These are phyloP conservation scores for Oostethus manadensis DNA, from an alignment of 2,113 vertebrate species.

Conservation along the genomic window DNA sequence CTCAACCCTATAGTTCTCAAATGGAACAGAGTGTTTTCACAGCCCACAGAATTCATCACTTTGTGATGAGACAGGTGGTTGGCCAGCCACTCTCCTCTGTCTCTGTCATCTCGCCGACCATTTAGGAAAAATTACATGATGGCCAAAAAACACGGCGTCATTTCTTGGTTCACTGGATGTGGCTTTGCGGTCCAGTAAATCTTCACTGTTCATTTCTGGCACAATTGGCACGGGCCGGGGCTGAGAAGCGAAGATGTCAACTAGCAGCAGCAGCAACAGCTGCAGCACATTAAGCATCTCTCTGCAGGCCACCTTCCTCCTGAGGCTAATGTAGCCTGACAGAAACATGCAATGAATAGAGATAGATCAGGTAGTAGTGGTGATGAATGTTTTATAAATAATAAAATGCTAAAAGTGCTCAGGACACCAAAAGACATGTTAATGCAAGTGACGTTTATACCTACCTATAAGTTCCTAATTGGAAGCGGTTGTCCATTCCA, in stretches of 20 bases:
- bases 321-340: constrained; percentile 49
- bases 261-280: constrained; percentile 25
- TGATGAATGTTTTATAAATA: constrained; percentile 11
- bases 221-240: constrained; percentile 38
- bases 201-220: constrained; percentile 44
- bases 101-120: constrained; percentile 58
- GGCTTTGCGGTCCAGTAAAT: constrained; percentile 41
- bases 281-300: constrained; percentile 45
- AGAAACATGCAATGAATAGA: constrained; percentile 43
- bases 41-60: constrained; percentile 44
- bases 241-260: constrained; percentile 41
- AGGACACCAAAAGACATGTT: no score
- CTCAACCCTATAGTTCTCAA: constrained; percentile 28
- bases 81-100: constrained; percentile 40
- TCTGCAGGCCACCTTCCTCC: constrained; percentile 20
- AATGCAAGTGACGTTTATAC: no score
- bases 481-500: no score
- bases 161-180: constrained; percentile 64
- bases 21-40: constrained; percentile 54
- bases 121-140: constrained; percentile 60
- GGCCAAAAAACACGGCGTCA: constrained; percentile 49
- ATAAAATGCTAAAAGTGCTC: background rate
- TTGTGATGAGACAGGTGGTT: constrained; percentile 35
- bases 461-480: no score
- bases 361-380: constrained; percentile 4